Evolutionary conservation across 2,888 invertebrate species (phyloP).

Genomic region (Apamea monoglypha): DNA sequence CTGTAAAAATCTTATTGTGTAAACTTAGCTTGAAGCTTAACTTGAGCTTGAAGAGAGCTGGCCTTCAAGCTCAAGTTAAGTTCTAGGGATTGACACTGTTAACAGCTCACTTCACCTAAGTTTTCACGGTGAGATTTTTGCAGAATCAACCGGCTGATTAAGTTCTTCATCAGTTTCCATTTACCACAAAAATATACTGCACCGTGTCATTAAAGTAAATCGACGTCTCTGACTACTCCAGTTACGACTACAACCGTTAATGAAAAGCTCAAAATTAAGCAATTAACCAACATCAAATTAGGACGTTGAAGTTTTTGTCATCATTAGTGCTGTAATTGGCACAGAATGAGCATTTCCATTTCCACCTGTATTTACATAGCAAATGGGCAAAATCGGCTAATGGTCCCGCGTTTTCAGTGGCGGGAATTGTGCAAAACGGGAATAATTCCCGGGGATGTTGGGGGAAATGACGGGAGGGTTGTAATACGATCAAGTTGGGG

Average conservation of each 20-base stretch:
- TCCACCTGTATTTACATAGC: constrained; percentile 72
- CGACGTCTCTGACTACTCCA: not conserved
- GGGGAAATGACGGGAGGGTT: not conserved
- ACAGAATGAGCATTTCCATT: constrained; percentile 68
- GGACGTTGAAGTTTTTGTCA: constrained; percentile 62
- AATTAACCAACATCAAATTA: constrained; percentile 60
- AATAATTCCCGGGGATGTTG: constrained; percentile 29
- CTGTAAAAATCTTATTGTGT: no score
- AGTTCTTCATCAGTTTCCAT: not conserved
- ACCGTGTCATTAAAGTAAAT: not conserved
- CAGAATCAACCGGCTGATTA: no score
- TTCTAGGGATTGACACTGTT: no score
- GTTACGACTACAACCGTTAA: constrained; percentile 17
- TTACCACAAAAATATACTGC: not conserved
- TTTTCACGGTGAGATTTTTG: no score
- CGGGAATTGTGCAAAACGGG: constrained; percentile 40
- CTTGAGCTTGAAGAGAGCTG: no score
- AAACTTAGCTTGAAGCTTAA: no score
- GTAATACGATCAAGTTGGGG: constrained; percentile 30
- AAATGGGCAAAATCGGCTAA: constrained; percentile 71
- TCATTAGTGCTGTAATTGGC: constrained; percentile 69
- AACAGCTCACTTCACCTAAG: no score
- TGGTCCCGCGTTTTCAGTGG: constrained; percentile 52
- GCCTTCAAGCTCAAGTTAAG: no score
- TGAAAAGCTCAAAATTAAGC: constrained; percentile 57